Percentiles rank a stretch among this genome's conserved stretches.
These are phyloP conservation scores for Capricornis sumatraensis DNA, from an alignment of 2,113 vertebrate genomes.

Conservation along the genomic window DNA sequence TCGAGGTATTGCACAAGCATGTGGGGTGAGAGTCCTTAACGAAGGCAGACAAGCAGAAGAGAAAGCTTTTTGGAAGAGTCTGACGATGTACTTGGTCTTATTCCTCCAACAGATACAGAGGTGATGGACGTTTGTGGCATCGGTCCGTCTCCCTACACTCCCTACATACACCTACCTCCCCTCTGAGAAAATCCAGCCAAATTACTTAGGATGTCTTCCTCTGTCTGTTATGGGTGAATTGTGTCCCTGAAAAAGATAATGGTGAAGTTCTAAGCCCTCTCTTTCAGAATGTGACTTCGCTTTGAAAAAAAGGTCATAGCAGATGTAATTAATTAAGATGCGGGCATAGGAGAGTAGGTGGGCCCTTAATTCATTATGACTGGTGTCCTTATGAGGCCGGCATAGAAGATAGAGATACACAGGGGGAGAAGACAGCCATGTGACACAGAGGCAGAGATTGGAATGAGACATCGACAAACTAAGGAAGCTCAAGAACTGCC, in stretches of 20 bases:
- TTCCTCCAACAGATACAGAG: not conserved
- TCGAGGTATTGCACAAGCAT: rapidly evolving
- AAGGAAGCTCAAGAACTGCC: not conserved
- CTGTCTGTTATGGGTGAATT: not conserved
- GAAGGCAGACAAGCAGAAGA: not conserved
- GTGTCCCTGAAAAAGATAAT: not conserved
- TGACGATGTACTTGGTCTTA: not conserved
- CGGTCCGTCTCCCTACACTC: not conserved
- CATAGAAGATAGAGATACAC: rapidly evolving
- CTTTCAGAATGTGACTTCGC: not conserved
- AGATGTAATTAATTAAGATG: not conserved
- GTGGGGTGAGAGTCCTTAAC: not conserved
- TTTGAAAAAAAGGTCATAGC: not conserved
- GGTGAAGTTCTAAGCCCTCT: not conserved
- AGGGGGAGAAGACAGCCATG: not conserved
- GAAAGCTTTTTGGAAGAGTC: not conserved
- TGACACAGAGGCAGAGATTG: not conserved
- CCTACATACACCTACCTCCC: not conserved
- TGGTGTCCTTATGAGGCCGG: not conserved
- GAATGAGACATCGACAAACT: not conserved
- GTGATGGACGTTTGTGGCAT: not conserved
- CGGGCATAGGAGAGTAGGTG: not conserved
- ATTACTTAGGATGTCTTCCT: not conserved
- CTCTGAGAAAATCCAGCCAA: not conserved
- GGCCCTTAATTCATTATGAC: not conserved